Evolutionary conservation across 1,140 invertebrate species (phyloP), one percentile per base, ranked within the genome.

Genomic region (Nasonia longicornis): DNA sequence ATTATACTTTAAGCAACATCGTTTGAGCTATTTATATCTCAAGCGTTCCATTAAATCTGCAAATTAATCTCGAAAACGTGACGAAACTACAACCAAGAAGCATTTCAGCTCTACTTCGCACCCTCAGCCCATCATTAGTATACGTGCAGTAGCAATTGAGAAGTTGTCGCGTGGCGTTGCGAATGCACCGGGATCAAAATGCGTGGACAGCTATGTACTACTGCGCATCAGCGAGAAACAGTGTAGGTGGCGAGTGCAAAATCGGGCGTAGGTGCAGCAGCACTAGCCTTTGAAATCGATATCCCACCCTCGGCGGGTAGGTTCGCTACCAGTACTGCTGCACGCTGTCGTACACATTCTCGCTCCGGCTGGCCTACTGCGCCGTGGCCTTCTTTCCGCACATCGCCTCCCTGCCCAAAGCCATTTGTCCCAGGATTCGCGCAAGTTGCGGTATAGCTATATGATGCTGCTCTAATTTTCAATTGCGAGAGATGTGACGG

Each of bases 371-470:
- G 85, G 84, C 82, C 81, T 86, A 87, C 85, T 87, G 84, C 86
- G 86, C 66, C 86, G 86, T 86, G 86, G 85, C 86, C 86, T 87
- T 86, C 86, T 87, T 87, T 86, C 84, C 85, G 83, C 66, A 67
- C n/a, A 22, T 48, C 45, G 45, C 45, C 38, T 72, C 70, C 22
- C 0, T 10, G 20, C n/a, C 67, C 75, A 22, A 16, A 67, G 35
- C 31, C 75, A 67, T 29, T 70, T 45, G 10, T 67, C 26, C 70
- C 2, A n/a, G 14, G 69, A 38, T 12, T 52, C 12, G 16, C 11
- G 1, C 4, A 4, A 52, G 12, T 14, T 16, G 14, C 16, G 11
- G 48, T 16, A 48, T 48, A 48, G 14, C 12, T 48, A 3, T 58
- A 58, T n/a, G 52, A 1, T 52, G 16, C 52, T 20, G 52, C 14